A percentile compares a stretch with the other conserved stretches of the same genome.
Conservation (phyloP, 2,797 vertebrate species). For the Rhinichthys osculus region DNA sequence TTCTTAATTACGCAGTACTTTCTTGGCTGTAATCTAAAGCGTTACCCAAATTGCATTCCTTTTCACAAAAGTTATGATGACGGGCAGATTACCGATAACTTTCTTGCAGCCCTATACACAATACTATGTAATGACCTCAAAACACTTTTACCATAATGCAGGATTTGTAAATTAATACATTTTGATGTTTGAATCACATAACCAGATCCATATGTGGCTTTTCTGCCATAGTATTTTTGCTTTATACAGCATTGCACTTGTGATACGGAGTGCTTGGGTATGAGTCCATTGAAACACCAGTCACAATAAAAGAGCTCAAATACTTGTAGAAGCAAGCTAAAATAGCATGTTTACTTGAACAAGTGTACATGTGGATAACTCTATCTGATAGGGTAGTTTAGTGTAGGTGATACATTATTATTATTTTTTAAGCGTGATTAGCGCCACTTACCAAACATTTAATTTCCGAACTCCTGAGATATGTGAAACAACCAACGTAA, state of each 20-base stretch:
- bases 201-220: not conserved
- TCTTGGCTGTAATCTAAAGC: too few species aligned
- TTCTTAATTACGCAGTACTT: too few species aligned
- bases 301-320: not conserved
- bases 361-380: not conserved
- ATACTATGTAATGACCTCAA: not conserved
- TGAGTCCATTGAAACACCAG: not conserved
- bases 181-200: not conserved
- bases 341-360: not conserved
- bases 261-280: not conserved
- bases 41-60: not conserved
- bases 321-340: not conserved
- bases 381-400: not conserved
- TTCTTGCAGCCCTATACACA: too few species aligned
- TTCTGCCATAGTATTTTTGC: not conserved
- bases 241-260: not conserved
- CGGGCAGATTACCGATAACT: not conserved
- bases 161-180: not conserved
- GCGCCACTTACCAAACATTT: not conserved
- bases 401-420: not conserved
- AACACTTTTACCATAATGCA: not conserved
- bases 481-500: not conserved
- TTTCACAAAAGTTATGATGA: not conserved
- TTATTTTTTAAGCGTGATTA: not conserved
- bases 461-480: not conserved